Base-by-base conservation (phyloP, 2,113 vertebrate species). In the Mohoua ochrocephala region DNA sequence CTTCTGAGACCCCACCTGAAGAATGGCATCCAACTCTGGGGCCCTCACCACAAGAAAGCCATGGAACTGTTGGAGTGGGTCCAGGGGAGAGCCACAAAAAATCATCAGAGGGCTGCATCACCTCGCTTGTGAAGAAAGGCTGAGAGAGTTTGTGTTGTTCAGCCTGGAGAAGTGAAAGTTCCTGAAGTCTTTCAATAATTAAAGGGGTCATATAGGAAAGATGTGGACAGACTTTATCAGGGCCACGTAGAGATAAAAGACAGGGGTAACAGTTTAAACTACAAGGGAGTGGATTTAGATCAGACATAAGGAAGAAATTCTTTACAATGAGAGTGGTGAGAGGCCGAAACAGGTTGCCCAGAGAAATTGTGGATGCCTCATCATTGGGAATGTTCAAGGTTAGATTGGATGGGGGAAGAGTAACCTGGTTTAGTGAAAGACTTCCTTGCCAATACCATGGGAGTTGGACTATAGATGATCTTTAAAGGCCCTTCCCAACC, bases 11-110 rank as follows among this genome's bases (percentile, higher is more conserved):
- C 19, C 3, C 2, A 37, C 22, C 26, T 53, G 19, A 37, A 65
- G 12, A 44, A 42, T 0, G 0, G 5, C 15, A 17, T 67, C 19
- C 50, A 78, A 1, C 16, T 70, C 57, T 2, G 1, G 9, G 42
- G 28, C 17, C 23, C 31, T 37, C 12, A 23, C 24, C 39, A 83
- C 19, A 82, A 54, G 56, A 75, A 11, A 28, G 42, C 4, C 35
- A 15, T 19, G 15, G 20, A 41, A 15, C 7, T 67, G 22, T 67
- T 50, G 31, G 24, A 42, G 5, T 3, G 3, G 20, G 31, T 82
- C 15, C 42, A 63, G 35, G 26, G 17, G 15, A 85, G 41, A 35
- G 17, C 45, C 61, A 80, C 6, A 15, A 59, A 61, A 60, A 15
- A 28, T n/a, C 7, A 4, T n/a, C 47, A 67, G 33, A 54, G 20